Conservation (phyloP, 2,797 vertebrate genomes). For the Setipinna tenuifilis region DNA sequence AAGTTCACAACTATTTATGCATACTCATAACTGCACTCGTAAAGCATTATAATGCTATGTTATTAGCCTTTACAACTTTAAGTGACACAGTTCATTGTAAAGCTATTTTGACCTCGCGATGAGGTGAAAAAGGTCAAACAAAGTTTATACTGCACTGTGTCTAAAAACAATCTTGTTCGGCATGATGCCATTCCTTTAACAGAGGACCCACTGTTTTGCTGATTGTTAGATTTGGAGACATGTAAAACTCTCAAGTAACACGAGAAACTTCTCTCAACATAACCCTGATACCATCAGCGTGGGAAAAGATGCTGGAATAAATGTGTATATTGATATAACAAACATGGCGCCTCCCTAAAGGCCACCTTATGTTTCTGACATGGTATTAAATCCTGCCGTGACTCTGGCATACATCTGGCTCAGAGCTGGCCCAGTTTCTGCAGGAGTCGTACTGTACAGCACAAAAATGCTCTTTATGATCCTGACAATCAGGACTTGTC, state of each 20-base stretch:
- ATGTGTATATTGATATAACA: neutral
- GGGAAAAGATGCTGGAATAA: neutral
- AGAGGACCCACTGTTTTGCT: neutral
- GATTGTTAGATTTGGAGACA: neutral
- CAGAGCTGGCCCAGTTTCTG: neutral
- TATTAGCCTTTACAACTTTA: no score
- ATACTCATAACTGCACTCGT: no score
- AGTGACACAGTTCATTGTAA: no score
- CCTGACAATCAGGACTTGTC: neutral
- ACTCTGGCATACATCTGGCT: neutral
- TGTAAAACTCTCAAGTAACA: neutral
- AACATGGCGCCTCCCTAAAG: neutral
- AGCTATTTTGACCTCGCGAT: no score
- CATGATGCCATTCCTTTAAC: neutral
- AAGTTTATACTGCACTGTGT: no score
- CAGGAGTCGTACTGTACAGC: neutral
- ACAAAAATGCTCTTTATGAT: neutral
- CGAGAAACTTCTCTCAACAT: neutral
- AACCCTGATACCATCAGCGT: neutral
- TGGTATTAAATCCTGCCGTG: neutral
- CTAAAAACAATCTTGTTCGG: no score
- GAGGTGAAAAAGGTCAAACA: no score
- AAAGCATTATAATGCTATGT: no score
- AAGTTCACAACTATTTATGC: no score
- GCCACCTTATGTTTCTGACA: neutral